phyloP scores from a whole-genome alignment of 2,113 vertebrate genomes.

The Malurus melanocephalus region DNA sequence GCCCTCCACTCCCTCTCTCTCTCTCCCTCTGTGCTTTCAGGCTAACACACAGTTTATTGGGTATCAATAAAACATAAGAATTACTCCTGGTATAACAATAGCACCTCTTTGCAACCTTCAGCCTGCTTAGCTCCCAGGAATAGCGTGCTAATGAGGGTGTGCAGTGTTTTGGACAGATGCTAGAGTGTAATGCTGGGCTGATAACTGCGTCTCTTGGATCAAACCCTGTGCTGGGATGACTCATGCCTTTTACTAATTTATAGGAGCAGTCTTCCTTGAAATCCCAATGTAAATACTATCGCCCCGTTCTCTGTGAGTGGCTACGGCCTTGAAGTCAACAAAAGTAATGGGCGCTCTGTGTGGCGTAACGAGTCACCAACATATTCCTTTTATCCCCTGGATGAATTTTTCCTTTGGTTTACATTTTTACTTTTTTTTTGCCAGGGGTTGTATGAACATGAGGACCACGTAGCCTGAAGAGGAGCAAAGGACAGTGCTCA shows the following conservation, averaged over 20 bases:
- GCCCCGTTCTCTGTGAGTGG: conserved; percentile 31
- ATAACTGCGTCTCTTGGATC: conserved; percentile 66
- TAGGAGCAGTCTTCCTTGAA: conserved; percentile 73
- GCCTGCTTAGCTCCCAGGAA: conserved; percentile 46
- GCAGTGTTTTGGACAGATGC: conserved; percentile 60
- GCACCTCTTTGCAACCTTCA: conserved; percentile 46
- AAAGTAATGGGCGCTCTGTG: conserved; percentile 20
- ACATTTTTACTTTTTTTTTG: neutral
- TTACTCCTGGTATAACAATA: conserved; percentile 57
- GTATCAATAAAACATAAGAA: conserved; percentile 58
- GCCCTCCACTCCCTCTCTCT: neutral
- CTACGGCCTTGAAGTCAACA: conserved; percentile 58
- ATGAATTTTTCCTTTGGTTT: conserved; percentile 26
- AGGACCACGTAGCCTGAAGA: neutral
- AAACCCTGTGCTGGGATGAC: conserved; percentile 62
- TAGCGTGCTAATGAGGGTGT: conserved; percentile 53
- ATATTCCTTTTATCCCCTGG: neutral
- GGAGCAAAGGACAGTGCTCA: neutral
- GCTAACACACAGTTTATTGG: conserved; percentile 36
- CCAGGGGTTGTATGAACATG: neutral
- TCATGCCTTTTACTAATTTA: conserved; percentile 78
- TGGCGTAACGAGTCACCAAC: neutral
- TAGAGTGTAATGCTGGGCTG: conserved; percentile 58
- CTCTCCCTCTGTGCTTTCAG: neutral
- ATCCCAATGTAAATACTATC: conserved; percentile 60